Evolutionary conservation across 1,140 invertebrate genomes (phyloP), one percentile per base, ranked within the genome.

Genomic region (Kradibia gibbosae): DNA sequence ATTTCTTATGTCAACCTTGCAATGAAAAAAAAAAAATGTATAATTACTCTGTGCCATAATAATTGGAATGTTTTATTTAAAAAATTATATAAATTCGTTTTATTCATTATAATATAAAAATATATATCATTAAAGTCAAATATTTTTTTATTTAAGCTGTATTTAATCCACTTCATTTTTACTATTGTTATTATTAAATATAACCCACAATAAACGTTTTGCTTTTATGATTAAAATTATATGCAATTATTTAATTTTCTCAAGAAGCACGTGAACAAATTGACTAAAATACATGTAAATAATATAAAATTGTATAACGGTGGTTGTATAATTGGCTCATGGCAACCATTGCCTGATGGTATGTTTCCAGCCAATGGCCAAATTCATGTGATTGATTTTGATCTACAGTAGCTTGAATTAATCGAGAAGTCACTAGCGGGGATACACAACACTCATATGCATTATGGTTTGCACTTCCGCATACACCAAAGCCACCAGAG

Each of bases 1-100:
- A 36, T 71, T 83, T 78, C 31, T 57, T 8, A 71, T 34, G 8
- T 31, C 42, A 62, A 74, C 15, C 25, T 60, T 62, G 76, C 70
- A 72, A 78, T 62, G 22, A 48, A 48, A 48, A 10, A 17, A 48
- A 48, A 48, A 48, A 48, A 48, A 48, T 10, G 7, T 10, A 48
- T 10, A 48, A 62, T 75, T 79, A 28, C 42, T 28, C 78, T 55
- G 82, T 83, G 82, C 82, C 82, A 83, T 83, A 80, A 42, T 50
- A 73, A 73, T 53, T 55, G 36, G n/a, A 48, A 67, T 75, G 10
- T 71, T 75, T 28, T 62, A 79, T 28, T 55, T 71, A 82, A 65
- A 74, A 25, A 17, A 67, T 55, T 28, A 78, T 50, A 71, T 74
- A 36, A 77, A 48, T 25, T 67, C 50, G 8, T 70, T 34, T 48